phyloP scores from a whole-genome alignment of 1,140 invertebrate species.

The Scaptomyza montana region DNA sequence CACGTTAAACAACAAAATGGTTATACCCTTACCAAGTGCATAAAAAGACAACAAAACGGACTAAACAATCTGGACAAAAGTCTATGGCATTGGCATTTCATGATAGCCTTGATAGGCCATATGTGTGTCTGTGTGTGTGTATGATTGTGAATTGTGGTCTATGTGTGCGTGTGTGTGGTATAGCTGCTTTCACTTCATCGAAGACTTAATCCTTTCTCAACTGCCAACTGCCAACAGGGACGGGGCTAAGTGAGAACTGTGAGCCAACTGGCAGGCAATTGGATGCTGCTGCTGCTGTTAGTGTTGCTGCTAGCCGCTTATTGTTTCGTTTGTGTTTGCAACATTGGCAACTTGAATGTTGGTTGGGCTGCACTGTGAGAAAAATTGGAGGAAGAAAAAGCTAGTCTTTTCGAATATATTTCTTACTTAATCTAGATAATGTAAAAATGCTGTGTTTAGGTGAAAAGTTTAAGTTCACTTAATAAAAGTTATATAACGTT shows the following conservation, averaged over 20 bases:
- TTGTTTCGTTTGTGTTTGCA: conserved; percentile 32
- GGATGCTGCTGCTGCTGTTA: not conserved
- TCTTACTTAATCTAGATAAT: no score
- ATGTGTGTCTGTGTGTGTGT: conserved; percentile 2
- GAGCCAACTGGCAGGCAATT: conserved; percentile 44
- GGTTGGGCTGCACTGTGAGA: not conserved
- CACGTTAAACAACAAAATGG: not conserved
- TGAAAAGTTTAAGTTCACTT: no score
- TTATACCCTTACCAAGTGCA: not conserved
- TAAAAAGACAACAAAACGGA: conserved; percentile 8
- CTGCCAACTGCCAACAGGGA: conserved; percentile 29
- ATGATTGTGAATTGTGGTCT: no score
- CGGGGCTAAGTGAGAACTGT: conserved; percentile 13
- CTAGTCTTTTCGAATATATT: no score
- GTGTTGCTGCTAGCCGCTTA: not conserved
- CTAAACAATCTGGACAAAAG: conserved; percentile 19
- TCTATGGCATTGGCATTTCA: conserved; percentile 20
- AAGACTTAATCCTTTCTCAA: conserved; percentile 77
- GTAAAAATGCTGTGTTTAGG: no score
- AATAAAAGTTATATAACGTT: no score
- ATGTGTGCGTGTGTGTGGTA: not conserved
- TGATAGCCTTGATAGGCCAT: conserved; percentile 13
- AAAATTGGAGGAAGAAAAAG: not conserved
- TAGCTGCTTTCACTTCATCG: conserved; percentile 59
- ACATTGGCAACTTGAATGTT: conserved; percentile 35